A percentile compares a stretch with the other conserved stretches of the same genome.
These are phyloP conservation scores for Trididemnum nubilum DNA, from an alignment of 23 tunicate genomes.

Conservation along the genomic window DNA sequence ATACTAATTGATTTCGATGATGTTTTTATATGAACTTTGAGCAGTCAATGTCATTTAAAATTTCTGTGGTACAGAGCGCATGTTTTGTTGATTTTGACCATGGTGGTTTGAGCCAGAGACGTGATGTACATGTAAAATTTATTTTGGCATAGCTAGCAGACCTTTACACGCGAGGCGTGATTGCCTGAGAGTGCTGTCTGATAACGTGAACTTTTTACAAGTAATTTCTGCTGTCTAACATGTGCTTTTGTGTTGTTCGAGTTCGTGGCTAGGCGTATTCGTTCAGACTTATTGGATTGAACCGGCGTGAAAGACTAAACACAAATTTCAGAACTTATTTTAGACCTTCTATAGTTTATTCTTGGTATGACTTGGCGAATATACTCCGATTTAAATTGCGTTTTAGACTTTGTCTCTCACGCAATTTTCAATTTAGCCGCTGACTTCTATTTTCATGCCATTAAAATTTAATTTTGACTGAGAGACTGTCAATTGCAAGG, in stretches of 20 bases:
- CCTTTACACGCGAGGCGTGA: constrained; percentile 17
- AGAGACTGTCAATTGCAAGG: background rate
- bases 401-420: background rate
- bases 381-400: background rate
- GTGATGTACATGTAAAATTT: background rate
- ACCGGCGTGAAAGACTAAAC: too few species aligned
- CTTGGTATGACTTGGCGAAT: background rate
- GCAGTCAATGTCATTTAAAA: background rate
- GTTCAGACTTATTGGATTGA: too few species aligned
- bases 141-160: background rate
- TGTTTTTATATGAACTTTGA: background rate
- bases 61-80: background rate
- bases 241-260: background rate
- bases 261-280: too few species aligned
- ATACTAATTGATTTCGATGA: background rate
- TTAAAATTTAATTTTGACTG: too few species aligned
- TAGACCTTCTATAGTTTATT: background rate
- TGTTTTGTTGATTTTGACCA: background rate
- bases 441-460: background rate
- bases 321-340: too few species aligned
- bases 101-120: background rate
- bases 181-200: background rate
- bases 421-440: background rate
- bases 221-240: background rate
- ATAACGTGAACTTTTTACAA: background rate